phyloP scores from a whole-genome alignment of 2,888 invertebrate genomes.

The Glomeris marginata region DNA sequence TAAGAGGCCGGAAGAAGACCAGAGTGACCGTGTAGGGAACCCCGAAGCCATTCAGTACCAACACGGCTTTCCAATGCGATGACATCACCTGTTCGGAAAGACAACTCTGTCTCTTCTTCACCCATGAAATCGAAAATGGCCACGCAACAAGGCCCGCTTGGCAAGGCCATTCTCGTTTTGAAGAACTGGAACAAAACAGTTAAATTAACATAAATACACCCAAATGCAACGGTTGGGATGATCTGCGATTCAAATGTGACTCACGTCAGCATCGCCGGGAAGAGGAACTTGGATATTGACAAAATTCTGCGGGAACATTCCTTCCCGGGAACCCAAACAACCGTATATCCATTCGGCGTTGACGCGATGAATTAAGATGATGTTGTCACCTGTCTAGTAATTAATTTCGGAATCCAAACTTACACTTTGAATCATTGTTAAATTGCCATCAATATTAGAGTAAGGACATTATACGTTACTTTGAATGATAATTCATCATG shows the following conservation, averaged over 20 bases:
- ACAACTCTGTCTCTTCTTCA: conserved; percentile 41
- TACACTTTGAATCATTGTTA: too few relatives aligned
- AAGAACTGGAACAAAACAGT: conserved; percentile 3
- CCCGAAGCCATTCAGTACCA: conserved; percentile 62
- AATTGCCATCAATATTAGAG: too few relatives aligned
- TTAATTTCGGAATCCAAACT: too few relatives aligned
- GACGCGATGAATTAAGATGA: conserved; percentile 50
- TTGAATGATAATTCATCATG: conserved; percentile 63
- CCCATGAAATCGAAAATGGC: conserved; percentile 59
- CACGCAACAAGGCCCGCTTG: conserved; percentile 27
- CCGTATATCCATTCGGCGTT: conserved; percentile 71
- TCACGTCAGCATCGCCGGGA: conserved; percentile 17
- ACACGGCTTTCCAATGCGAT: conserved; percentile 50
- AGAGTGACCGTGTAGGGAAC: conserved; percentile 46
- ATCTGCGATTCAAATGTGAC: too few relatives aligned
- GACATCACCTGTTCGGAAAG: conserved; percentile 42
- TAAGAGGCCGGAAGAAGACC: conserved; percentile 70
- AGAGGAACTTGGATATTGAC: conserved; percentile 55
- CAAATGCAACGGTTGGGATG: too few relatives aligned
- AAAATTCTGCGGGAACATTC: conserved; percentile 69
- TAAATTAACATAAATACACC: too few relatives aligned
- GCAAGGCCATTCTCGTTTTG: conserved; percentile 26
- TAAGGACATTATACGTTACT: conserved; percentile 43
- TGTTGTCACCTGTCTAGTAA: conserved; percentile 50
- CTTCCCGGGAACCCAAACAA: conserved; percentile 48